phyloP scores from a whole-genome alignment of 2,888 invertebrate species.

The Bugula neritina region DNA sequence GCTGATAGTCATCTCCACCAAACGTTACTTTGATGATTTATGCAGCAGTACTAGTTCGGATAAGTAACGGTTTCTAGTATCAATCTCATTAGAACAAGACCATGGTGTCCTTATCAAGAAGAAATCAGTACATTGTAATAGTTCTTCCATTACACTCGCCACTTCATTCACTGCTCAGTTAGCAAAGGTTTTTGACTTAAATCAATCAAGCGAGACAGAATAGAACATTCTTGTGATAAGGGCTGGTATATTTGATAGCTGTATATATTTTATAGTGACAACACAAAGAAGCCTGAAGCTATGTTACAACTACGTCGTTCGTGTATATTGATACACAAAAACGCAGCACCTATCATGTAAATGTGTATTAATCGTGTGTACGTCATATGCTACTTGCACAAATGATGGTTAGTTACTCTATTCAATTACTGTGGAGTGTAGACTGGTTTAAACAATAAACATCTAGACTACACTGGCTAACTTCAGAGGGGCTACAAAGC shows the following conservation, averaged over 20 bases:
- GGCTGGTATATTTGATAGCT: slow-evolving; percentile 26
- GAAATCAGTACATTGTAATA: slow-evolving; percentile 7
- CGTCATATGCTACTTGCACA: too few relatives aligned
- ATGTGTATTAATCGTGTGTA: neutral
- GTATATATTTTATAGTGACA: slow-evolving; percentile 13
- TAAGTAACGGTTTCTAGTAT: neutral
- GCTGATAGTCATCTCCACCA: neutral
- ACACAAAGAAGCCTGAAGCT: slow-evolving; percentile 21
- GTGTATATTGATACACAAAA: neutral
- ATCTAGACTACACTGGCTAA: neutral
- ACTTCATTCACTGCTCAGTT: slow-evolving; percentile 4
- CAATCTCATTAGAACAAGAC: too few relatives aligned
- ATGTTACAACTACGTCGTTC: neutral
- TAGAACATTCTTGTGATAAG: slow-evolving; percentile 25
- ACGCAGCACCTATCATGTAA: neutral
- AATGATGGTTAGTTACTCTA: too few relatives aligned
- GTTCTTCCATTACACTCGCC: neutral
- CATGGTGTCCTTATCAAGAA: neutral
- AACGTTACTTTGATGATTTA: neutral
- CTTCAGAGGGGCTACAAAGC: neutral
- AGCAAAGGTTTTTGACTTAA: slow-evolving; percentile 22
- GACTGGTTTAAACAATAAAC: too few relatives aligned
- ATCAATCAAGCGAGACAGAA: slow-evolving; percentile 25
- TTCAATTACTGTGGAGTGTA: too few relatives aligned
- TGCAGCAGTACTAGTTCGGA: neutral